Evolutionary conservation across 1,140 invertebrate species (phyloP).

Genomic region (Grapholita molesta): DNA sequence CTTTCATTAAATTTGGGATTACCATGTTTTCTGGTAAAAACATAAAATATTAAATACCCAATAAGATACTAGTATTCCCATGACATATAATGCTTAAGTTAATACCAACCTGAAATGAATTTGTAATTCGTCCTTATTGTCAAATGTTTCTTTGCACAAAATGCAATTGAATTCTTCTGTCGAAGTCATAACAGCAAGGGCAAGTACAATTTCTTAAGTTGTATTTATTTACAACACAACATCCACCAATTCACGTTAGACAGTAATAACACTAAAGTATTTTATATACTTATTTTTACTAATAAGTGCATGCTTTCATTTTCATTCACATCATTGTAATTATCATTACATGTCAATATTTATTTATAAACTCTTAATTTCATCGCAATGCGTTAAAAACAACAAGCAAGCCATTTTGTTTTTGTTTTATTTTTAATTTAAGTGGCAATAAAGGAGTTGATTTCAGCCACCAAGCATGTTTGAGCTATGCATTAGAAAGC

Average conservation of each 20-base stretch:
- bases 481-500: background rate
- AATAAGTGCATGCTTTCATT: background rate
- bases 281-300: background rate
- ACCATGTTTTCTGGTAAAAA: slow-evolving; percentile 57
- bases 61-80: slow-evolving; percentile 13
- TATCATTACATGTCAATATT: no score
- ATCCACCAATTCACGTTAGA: background rate
- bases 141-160: slow-evolving; percentile 66
- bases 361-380: background rate
- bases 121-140: slow-evolving; percentile 61
- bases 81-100: background rate
- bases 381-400: slow-evolving; percentile 29
- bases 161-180: slow-evolving; percentile 57
- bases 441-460: background rate
- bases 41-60: slow-evolving; percentile 23
- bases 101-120: slow-evolving; percentile 66
- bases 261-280: background rate
- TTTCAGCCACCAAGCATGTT: background rate
- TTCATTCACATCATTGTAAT: no score
- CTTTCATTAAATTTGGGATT: slow-evolving; percentile 57
- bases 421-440: background rate
- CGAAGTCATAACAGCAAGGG: slow-evolving; percentile 42
- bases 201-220: background rate
- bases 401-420: slow-evolving; percentile 36
- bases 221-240: background rate